Evolutionary conservation across 2,888 invertebrate genomes (phyloP), one percentile per base, ranked within the genome.

Genomic region (Vesta saturnalis): DNA sequence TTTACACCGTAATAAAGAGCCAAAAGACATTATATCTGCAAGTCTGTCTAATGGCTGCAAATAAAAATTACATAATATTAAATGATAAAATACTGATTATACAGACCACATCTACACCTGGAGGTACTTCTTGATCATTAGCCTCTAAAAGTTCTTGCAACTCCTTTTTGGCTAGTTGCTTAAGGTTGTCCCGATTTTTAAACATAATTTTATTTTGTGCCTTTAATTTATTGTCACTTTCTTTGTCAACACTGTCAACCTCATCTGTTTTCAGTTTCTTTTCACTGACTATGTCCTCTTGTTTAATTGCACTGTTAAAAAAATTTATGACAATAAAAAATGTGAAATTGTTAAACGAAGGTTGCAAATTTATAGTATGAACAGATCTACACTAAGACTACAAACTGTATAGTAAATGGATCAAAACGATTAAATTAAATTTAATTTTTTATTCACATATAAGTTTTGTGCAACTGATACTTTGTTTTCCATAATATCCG

Each of bases 11-110:
- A 88, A 83, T 1, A 96, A 85, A 1, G 91, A 89, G 23, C 99
- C 99, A 85, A 99, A 99, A 0, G 91, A 88, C 89, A 99, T 91
- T 30, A 90, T 87, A 83, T 99, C 99, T 8, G 94, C 88, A 3
- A 96, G 82, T 59, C 87, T 87, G 82, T 96, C 94, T 64, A 94
- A 81, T 64, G 92, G 88, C 93, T 95, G 79, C 22, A 62, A 62
- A n/a, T n/a, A 19, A 22, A 30, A 30, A 10, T 30, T 23, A 23
- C 3, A 8, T 8, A 23, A 5, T 23, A 23, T 23, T 43, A 14
- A 43, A 43, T 23, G 4, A 23, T 5, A 23, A 52, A 52, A 10
- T 15, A 52, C 19, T 10, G 3, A 10, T 30, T 15, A 35, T n/a
- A 58, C 83, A 81, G 84, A 94, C 94, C 80, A 87, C 88, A 62